phyloP scores from a whole-genome alignment of 1,140 invertebrate genomes.

The Lordiphosa clarofinis region DNA sequence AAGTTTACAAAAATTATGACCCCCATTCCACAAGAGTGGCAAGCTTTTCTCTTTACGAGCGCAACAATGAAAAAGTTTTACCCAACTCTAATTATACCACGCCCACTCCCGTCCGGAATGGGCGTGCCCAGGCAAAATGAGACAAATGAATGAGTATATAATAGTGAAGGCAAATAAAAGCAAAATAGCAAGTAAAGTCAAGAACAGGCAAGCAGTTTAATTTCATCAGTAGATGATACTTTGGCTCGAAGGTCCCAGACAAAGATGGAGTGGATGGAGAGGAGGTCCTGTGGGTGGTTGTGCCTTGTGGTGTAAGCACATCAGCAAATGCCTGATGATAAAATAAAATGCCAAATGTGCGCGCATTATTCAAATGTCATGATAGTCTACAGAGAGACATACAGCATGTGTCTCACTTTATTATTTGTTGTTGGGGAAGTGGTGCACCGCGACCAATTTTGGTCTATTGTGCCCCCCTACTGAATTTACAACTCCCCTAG shows the following conservation, averaged over 20 bases:
- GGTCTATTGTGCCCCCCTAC: no score
- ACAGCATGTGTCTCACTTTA: constrained; percentile 12
- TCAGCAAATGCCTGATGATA: constrained; percentile 72
- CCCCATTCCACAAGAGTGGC: constrained; percentile 23
- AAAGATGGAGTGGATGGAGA: neutral
- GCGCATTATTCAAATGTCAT: constrained; percentile 73
- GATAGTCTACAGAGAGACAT: constrained; percentile 55
- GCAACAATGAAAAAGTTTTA: constrained; percentile 54
- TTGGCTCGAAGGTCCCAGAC: neutral
- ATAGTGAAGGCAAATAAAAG: constrained; percentile 66
- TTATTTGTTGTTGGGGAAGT: no score
- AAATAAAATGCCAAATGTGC: constrained; percentile 76
- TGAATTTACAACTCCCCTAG: no score
- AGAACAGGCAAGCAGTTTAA: constrained; percentile 50
- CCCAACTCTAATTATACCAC: constrained; percentile 56
- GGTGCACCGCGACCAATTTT: no score
- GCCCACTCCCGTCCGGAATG: constrained; percentile 28
- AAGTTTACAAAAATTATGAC: constrained; percentile 47
- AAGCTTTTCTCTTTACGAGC: constrained; percentile 40
- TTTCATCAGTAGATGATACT: constrained; percentile 53
- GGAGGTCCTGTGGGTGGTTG: neutral
- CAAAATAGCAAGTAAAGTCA: constrained; percentile 25
- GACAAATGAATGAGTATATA: constrained; percentile 58
- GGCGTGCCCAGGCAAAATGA: constrained; percentile 41
- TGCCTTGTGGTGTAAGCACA: constrained; percentile 39